These are phyloP conservation scores for Calephelis virginiensis DNA, from an alignment of 1,140 invertebrate genomes.

Conservation along the genomic window DNA sequence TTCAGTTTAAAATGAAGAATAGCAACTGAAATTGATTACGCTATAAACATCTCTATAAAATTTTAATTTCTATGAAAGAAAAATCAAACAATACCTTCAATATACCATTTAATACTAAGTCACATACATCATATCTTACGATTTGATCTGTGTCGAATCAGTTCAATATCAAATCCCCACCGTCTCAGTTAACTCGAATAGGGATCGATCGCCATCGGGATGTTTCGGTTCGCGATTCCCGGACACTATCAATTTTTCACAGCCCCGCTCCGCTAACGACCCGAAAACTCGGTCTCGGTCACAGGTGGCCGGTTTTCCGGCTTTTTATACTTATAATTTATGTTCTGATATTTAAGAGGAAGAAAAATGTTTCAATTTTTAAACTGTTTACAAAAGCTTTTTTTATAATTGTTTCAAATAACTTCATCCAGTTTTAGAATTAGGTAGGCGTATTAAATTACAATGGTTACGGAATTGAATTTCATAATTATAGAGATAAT, in stretches of 20 bases:
- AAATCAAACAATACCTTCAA: too few species aligned
- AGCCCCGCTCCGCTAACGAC: neutral
- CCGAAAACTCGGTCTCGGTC: neutral
- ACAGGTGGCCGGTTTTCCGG: neutral
- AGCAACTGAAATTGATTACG: too few species aligned
- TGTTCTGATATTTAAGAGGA: neutral
- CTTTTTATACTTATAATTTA: slow-evolving; percentile 4
- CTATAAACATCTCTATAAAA: too few species aligned
- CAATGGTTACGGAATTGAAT: too few species aligned
- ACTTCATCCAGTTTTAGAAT: too few species aligned
- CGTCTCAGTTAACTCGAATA: neutral
- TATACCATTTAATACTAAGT: too few species aligned
- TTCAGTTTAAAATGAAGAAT: too few species aligned
- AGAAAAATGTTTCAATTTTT: neutral
- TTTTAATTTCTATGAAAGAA: too few species aligned
- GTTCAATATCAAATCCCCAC: neutral
- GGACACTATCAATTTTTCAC: slow-evolving; percentile 22
- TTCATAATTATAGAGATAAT: too few species aligned
- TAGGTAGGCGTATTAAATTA: too few species aligned
- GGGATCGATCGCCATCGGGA: neutral
- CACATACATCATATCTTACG: too few species aligned
- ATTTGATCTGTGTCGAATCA: neutral
- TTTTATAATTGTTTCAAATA: neutral
- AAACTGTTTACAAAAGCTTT: neutral
- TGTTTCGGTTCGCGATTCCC: neutral